Evolutionary conservation across 2,113 vertebrate genomes (phyloP).

Genomic region (Panthera leo): DNA sequence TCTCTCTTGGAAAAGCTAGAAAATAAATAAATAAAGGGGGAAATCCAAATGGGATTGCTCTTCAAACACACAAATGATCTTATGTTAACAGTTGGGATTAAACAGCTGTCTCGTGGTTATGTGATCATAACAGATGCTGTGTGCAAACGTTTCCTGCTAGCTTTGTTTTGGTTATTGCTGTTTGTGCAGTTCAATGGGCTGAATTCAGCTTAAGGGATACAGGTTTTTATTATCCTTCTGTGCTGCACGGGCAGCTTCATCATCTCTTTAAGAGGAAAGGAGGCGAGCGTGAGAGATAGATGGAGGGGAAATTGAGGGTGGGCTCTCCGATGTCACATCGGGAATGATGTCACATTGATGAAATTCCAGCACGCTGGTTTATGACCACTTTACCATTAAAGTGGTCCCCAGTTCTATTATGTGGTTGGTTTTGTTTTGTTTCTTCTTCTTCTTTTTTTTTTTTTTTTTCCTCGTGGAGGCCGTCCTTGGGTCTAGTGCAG

Average conservation of each 20-base stretch:
- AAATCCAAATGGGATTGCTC: slow-evolving; percentile 92
- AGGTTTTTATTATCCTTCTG: slow-evolving; percentile 84
- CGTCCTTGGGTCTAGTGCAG: slow-evolving; percentile 61
- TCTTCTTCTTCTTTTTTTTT: neutral
- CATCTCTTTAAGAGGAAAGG: slow-evolving; percentile 78
- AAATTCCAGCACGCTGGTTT: slow-evolving; percentile 75
- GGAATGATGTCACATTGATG: slow-evolving; percentile 83
- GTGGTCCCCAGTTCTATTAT: slow-evolving; percentile 58
- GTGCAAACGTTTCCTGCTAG: slow-evolving; percentile 88
- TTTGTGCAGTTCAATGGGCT: slow-evolving; percentile 92
- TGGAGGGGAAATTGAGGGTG: slow-evolving; percentile 59
- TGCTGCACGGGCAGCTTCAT: slow-evolving; percentile 81
- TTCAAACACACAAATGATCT: slow-evolving; percentile 95
- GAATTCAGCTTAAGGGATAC: slow-evolving; percentile 87
- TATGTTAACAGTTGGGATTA: slow-evolving; percentile 96
- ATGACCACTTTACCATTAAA: slow-evolving; percentile 68
- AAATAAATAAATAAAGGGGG: slow-evolving; percentile 89
- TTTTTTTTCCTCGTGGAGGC: slow-evolving; percentile 23
- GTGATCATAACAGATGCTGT: slow-evolving; percentile 95
- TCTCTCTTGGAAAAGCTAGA: slow-evolving; percentile 80
- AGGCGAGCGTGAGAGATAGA: slow-evolving; percentile 8
- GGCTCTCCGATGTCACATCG: slow-evolving; percentile 75
- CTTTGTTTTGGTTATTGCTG: slow-evolving; percentile 92
- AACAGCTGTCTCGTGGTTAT: slow-evolving; percentile 97
- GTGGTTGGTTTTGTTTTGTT: neutral